Conservation (phyloP, 1,140 invertebrate species). For the Cepaea nemoralis region DNA sequence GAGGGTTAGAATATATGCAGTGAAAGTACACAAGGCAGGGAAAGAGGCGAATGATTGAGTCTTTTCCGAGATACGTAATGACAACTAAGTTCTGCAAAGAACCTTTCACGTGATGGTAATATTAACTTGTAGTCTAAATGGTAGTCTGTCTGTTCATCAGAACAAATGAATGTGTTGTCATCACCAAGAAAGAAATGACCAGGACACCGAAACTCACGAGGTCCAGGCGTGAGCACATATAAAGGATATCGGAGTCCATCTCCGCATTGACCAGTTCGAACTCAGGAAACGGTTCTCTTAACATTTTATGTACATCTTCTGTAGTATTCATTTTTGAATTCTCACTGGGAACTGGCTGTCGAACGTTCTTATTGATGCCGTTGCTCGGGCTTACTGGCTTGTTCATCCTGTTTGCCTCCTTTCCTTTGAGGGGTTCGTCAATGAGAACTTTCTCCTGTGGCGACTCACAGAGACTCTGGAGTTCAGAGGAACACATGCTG, state of each 20-base stretch:
- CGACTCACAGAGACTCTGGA: not conserved
- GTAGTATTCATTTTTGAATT: too few species aligned
- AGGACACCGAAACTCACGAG: not conserved
- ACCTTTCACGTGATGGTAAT: too few species aligned
- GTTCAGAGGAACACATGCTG: not conserved
- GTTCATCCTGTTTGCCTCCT: not conserved
- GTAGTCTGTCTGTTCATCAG: not conserved
- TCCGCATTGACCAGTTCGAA: conserved; percentile 12
- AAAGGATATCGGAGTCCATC: conserved; percentile 8
- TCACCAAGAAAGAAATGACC: not conserved
- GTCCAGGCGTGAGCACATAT: not conserved
- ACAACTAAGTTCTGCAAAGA: too few species aligned
- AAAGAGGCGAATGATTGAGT: too few species aligned
- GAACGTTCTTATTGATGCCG: not conserved
- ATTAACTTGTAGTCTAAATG: not conserved
- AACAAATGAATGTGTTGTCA: conserved; percentile 10
- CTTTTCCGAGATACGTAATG: too few species aligned
- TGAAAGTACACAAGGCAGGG: too few species aligned
- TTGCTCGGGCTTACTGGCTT: not conserved
- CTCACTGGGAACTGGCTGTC: not conserved
- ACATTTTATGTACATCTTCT: not conserved
- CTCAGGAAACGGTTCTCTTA: not conserved
- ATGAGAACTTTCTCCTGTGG: not conserved
- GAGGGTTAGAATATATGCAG: too few species aligned
- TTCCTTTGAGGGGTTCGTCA: not conserved